Conservation (phyloP, 2,797 vertebrate species). For the Oreortyx pictus region DNA sequence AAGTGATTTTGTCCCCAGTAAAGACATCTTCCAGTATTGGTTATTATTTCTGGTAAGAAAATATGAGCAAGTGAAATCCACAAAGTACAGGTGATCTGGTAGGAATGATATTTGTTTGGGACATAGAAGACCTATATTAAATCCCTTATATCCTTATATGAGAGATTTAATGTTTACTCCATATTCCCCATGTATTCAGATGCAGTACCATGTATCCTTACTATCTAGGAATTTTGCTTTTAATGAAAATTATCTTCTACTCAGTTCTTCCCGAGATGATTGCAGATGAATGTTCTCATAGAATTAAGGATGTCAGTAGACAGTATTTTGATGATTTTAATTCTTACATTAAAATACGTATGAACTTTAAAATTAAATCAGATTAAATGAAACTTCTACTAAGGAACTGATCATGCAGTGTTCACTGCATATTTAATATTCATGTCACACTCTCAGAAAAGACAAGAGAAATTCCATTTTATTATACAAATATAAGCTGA, state of each 20-base stretch:
- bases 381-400: not conserved
- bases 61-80: not conserved
- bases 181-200: not conserved
- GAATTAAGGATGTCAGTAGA: not conserved
- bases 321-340: not conserved
- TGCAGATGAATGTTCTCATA: not conserved
- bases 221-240: not conserved
- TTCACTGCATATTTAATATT: not conserved
- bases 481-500: not conserved
- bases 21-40: not conserved
- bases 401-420: not conserved
- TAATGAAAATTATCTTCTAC: not conserved
- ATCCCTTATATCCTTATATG: not conserved
- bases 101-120: not conserved
- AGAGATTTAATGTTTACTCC: not conserved
- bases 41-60: not conserved
- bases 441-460: not conserved
- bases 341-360: not conserved
- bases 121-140: not conserved
- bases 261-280: not conserved
- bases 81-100: not conserved
- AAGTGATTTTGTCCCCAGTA: not conserved
- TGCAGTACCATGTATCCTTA: not conserved
- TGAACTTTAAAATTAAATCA: not conserved
- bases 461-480: not conserved